Conservation (phyloP, 1,140 invertebrate species). For the silkworm (Bombyx mori) region ASM3026992v2 NC_085128.1:2322501-2323000, state of each 20-base stretch:
- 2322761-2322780: conserved; percentile 59
- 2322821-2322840: neutral
- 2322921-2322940: conserved; percentile 66
- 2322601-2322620: conserved; percentile 32
- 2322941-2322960: conserved; percentile 69
- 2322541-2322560: conserved; percentile 42
- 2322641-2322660: conserved; percentile 1
- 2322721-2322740: too few species aligned
- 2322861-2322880: conserved; percentile 8
- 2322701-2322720: too few species aligned
- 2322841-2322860: conserved; percentile 4
- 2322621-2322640: conserved; percentile 21
- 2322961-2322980: conserved; percentile 25
- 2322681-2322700: too few species aligned
- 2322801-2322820: conserved; percentile 3
- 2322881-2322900: conserved; percentile 52
- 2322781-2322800: conserved; percentile 54
- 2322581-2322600: conserved; percentile 39
- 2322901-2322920: conserved; percentile 35
- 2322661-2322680: too few species aligned
- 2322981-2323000: conserved; percentile 12
- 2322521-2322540: conserved; percentile 15
- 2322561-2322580: conserved; percentile 33
- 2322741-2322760: conserved; percentile 9
- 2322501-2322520: neutral